Evolutionary conservation across 2,797 vertebrate species (phyloP).

Genomic region (Melanotaenia boesemani): DNA sequence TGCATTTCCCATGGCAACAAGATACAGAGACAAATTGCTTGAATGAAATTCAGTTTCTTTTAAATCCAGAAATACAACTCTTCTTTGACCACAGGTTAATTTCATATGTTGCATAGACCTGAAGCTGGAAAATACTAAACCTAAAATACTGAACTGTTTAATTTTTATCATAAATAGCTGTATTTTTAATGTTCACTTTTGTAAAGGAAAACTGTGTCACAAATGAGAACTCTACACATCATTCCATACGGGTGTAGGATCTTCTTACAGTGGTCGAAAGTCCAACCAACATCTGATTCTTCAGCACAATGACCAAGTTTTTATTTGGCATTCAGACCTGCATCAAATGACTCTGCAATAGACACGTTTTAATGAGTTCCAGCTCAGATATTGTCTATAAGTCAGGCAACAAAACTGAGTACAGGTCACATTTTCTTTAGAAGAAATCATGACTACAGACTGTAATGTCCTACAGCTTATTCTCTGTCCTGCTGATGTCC

Average conservation of each 20-base stretch:
- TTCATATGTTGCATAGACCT: neutral
- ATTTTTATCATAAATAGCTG: neutral
- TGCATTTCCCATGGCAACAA: conserved; percentile 46
- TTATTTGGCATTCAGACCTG: neutral
- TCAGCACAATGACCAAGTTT: neutral
- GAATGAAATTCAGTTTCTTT: conserved; percentile 27
- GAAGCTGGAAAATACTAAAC: neutral
- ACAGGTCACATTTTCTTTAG: neutral
- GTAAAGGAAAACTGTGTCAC: neutral
- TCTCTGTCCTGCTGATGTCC: neutral
- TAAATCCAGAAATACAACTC: conserved; percentile 19
- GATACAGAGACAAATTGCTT: conserved; percentile 42
- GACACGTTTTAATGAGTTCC: neutral
- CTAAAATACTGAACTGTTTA: neutral
- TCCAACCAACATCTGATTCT: neutral
- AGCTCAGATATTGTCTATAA: neutral
- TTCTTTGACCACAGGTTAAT: neutral
- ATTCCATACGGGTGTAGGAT: neutral
- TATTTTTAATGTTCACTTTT: neutral
- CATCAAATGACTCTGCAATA: neutral
- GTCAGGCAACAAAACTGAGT: neutral
- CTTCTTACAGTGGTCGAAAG: neutral
- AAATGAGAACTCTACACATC: neutral
- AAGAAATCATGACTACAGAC: neutral
- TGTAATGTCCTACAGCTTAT: neutral